Evolutionary conservation across 1,140 invertebrate species (phyloP).

Genomic region (Proctacanthus coquilletti): DNA sequence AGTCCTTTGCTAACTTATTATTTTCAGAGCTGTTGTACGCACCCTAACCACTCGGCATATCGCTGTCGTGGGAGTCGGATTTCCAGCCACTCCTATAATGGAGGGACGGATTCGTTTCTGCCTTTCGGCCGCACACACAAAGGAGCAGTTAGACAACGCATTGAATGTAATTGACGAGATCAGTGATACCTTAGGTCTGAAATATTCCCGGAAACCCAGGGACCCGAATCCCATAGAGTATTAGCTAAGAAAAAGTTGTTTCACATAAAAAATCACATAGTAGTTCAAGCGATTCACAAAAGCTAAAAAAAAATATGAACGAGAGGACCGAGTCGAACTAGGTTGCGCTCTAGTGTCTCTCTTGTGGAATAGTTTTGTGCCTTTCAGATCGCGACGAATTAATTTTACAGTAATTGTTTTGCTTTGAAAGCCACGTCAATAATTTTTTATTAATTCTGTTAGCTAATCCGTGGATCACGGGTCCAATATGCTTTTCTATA

Average conservation of each 20-base stretch:
- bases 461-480: too few relatives aligned
- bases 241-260: constrained; percentile 11
- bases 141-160: constrained; percentile 86
- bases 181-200: constrained; percentile 50
- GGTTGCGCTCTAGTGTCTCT: neutral
- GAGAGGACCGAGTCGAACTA: too few relatives aligned
- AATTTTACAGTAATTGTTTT: too few relatives aligned
- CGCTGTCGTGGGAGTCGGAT: constrained; percentile 91
- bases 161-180: constrained; percentile 54
- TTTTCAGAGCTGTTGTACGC: constrained; percentile 63
- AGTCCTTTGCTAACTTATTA: constrained; percentile 3
- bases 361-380: neutral
- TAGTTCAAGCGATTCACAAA: too few relatives aligned
- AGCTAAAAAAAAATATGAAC: too few relatives aligned
- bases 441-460: too few relatives aligned
- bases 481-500: too few relatives aligned
- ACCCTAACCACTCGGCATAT: constrained; percentile 66
- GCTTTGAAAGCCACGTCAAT: too few relatives aligned
- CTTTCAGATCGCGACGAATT: too few relatives aligned
- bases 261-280: too few relatives aligned
- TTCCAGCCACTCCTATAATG: constrained; percentile 94
- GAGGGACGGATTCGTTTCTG: constrained; percentile 90
- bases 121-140: constrained; percentile 88
- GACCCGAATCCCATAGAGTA: constrained; percentile 43
- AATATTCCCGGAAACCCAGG: constrained; percentile 49